These are phyloP conservation scores for Mesoligia furuncula DNA, from an alignment of 2,888 invertebrate species.

Conservation along the genomic window DNA sequence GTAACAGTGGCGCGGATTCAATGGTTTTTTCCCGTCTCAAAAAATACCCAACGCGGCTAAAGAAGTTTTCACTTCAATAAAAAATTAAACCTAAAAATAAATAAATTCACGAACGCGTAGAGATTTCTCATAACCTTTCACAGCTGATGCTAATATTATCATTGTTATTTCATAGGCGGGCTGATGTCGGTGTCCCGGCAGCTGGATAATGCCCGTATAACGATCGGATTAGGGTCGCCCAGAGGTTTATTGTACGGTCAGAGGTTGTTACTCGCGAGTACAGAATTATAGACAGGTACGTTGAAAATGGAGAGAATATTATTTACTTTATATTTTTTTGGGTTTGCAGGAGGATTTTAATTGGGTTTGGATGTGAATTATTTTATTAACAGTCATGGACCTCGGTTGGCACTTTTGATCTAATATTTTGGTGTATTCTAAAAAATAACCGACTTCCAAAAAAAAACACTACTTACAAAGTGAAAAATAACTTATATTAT, in stretches of 20 bases:
- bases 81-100: not conserved
- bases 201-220: conserved; percentile 50
- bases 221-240: conserved; percentile 49
- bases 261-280: not conserved
- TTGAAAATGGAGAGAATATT: not conserved
- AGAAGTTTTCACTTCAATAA: no score
- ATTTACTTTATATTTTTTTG: not conserved
- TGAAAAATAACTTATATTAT: no score
- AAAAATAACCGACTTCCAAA: no score
- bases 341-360: not conserved
- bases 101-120: not conserved
- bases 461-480: no score
- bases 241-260: conserved; percentile 36
- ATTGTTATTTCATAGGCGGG: conserved; percentile 48
- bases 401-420: not conserved
- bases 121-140: not conserved
- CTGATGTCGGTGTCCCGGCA: conserved; percentile 19
- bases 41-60: no score
- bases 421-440: not conserved
- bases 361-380: not conserved
- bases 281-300: not conserved
- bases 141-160: conserved; percentile 43
- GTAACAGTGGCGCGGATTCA: no score
- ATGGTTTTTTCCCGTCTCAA: no score
- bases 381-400: not conserved